These are phyloP conservation scores for Colaptes auratus DNA, from an alignment of 2,113 vertebrate genomes.

Conservation along the genomic window DNA sequence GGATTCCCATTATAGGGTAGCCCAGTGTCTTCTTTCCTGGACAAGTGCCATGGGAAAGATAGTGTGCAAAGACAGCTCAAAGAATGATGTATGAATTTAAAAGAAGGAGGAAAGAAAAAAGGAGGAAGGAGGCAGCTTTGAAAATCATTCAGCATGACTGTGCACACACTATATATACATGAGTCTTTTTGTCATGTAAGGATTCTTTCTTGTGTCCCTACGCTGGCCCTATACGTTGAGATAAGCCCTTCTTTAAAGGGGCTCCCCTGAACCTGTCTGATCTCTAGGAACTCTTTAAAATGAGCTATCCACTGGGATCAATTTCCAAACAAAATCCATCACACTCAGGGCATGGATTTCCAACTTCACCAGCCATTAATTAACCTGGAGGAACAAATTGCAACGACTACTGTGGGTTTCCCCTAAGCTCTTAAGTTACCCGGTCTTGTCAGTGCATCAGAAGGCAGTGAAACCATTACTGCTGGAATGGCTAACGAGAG, in stretches of 20 bases:
- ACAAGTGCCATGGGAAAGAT: slow-evolving; percentile 65
- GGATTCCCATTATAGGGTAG: slow-evolving; percentile 18
- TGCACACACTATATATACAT: neutral
- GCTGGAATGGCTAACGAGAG: neutral
- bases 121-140: neutral
- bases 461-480: neutral
- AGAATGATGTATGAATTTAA: slow-evolving; percentile 23
- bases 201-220: neutral
- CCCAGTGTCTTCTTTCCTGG: slow-evolving; percentile 22
- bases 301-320: slow-evolving; percentile 15
- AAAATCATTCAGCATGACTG: slow-evolving; percentile 56
- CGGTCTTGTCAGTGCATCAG: neutral
- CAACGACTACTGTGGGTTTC: neutral
- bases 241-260: slow-evolving; percentile 19
- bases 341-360: neutral
- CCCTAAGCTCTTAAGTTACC: neutral
- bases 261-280: neutral
- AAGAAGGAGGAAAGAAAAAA: neutral
- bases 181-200: neutral
- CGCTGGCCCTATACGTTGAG: neutral
- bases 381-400: slow-evolving; percentile 65
- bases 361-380: slow-evolving; percentile 56
- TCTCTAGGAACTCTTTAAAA: slow-evolving; percentile 43
- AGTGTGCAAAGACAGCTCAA: neutral
- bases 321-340: slow-evolving; percentile 69